These are phyloP conservation scores for Pyrocephalus nanus DNA, from an alignment of 2,797 vertebrate species.

Conservation along the genomic window DNA sequence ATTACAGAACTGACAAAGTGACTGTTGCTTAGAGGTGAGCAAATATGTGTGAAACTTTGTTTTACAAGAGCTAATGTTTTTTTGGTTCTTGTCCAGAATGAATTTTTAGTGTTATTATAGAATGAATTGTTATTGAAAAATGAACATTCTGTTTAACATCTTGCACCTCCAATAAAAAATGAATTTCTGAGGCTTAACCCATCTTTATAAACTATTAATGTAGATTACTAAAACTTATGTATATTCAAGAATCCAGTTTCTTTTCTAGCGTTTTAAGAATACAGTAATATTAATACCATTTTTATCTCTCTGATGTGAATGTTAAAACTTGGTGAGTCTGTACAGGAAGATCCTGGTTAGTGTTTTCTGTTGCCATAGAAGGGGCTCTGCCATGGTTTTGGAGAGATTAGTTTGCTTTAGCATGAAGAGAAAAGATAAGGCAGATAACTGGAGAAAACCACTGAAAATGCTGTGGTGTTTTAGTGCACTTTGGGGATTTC, in stretches of 20 bases:
- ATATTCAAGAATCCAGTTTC: not conserved
- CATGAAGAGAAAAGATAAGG: not conserved
- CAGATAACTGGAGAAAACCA: not conserved
- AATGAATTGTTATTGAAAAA: not conserved
- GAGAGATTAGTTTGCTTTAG: not conserved
- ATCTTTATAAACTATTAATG: not conserved
- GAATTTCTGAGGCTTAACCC: not conserved
- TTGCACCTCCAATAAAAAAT: not conserved
- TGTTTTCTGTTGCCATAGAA: not conserved
- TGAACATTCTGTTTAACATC: not conserved
- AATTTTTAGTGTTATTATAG: not conserved
- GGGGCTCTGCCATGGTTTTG: not conserved
- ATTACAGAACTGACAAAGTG: not conserved
- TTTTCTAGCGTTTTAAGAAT: not conserved
- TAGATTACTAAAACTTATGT: not conserved
- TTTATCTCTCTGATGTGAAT: not conserved
- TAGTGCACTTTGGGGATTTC: not conserved
- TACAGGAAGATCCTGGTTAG: not conserved
- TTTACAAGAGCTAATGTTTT: not conserved
- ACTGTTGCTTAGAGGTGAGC: not conserved
- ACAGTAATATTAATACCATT: not conserved
- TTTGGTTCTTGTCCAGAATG: not conserved
- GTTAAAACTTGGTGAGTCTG: not conserved
- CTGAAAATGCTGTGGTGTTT: not conserved
- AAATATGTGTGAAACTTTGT: not conserved